These are phyloP conservation scores for Neodiprion lecontei DNA, from an alignment of 1,140 invertebrate genomes.

Conservation along the genomic window DNA sequence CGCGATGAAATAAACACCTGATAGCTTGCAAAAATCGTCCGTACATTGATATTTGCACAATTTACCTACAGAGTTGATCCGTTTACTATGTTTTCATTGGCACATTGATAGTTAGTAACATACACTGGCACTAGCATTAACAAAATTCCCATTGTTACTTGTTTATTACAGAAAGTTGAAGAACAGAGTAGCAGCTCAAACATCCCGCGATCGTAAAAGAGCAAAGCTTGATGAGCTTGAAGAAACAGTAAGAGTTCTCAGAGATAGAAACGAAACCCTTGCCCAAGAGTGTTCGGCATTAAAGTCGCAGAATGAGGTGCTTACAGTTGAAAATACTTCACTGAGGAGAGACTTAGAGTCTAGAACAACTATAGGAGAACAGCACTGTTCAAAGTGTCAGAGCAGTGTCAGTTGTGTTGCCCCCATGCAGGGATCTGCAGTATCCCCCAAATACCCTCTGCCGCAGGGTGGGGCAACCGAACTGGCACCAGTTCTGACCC, in stretches of 20 bases:
- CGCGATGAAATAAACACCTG: too few species aligned
- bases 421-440: slow-evolving; percentile 74
- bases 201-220: slow-evolving; percentile 96
- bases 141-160: too few species aligned
- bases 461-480: slow-evolving; percentile 77
- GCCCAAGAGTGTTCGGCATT: slow-evolving; percentile 70
- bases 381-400: slow-evolving; percentile 60
- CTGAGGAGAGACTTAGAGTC: slow-evolving; percentile 59
- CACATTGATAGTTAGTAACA: too few species aligned
- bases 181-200: slow-evolving; percentile 97
- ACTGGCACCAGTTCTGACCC: slow-evolving; percentile 63
- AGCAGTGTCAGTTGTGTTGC: slow-evolving; percentile 66
- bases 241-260: slow-evolving; percentile 69
- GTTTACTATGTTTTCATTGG: too few species aligned
- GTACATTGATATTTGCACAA: too few species aligned
- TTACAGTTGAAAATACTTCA: slow-evolving; percentile 70
- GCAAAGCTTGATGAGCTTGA: slow-evolving; percentile 90
- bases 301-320: slow-evolving; percentile 69
- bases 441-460: slow-evolving; percentile 76
- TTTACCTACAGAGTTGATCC: too few species aligned
- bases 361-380: slow-evolving; percentile 31
- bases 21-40: too few species aligned
- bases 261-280: slow-evolving; percentile 70
- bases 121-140: too few species aligned
- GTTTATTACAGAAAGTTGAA: slow-evolving; percentile 84